Conservation (phyloP, 2,113 vertebrate species). For the Butorides virescens region DNA sequence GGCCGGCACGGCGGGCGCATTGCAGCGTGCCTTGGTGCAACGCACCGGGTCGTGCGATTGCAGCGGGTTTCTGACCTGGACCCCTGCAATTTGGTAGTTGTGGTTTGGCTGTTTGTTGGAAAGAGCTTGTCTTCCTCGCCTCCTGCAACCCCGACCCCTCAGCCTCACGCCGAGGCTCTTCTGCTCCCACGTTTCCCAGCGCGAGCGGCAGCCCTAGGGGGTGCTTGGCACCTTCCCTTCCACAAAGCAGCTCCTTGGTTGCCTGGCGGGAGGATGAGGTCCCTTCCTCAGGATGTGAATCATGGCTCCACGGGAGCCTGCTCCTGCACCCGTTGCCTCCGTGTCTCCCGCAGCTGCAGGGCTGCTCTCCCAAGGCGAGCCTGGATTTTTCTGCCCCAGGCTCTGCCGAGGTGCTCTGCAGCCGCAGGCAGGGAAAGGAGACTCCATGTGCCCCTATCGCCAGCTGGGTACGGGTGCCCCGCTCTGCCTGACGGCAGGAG, state of each 20-base stretch:
- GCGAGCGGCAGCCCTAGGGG: neutral
- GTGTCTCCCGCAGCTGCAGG: accelerated
- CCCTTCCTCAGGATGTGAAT: slow-evolving; percentile 57
- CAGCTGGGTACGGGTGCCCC: accelerated
- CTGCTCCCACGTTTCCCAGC: accelerated
- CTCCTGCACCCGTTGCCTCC: neutral
- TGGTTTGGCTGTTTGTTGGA: accelerated
- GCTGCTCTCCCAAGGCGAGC: neutral
- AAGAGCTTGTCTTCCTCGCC: accelerated
- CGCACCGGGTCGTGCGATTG: accelerated
- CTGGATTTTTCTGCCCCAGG: accelerated
- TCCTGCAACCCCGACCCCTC: accelerated
- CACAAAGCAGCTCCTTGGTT: neutral
- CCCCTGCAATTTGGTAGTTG: accelerated
- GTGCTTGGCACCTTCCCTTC: neutral
- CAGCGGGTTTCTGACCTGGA: neutral
- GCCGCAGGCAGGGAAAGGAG: neutral
- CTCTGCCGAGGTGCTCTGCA: neutral
- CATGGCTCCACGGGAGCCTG: neutral
- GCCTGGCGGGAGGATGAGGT: slow-evolving; percentile 2
- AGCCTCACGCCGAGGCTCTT: accelerated
- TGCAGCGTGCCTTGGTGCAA: too few species aligned
- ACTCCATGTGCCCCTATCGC: accelerated
- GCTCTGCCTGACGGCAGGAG: neutral
- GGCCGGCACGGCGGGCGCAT: accelerated